Evolutionary conservation across 2,888 invertebrate genomes (phyloP).

Genomic region (Ennomos quercinarius): DNA sequence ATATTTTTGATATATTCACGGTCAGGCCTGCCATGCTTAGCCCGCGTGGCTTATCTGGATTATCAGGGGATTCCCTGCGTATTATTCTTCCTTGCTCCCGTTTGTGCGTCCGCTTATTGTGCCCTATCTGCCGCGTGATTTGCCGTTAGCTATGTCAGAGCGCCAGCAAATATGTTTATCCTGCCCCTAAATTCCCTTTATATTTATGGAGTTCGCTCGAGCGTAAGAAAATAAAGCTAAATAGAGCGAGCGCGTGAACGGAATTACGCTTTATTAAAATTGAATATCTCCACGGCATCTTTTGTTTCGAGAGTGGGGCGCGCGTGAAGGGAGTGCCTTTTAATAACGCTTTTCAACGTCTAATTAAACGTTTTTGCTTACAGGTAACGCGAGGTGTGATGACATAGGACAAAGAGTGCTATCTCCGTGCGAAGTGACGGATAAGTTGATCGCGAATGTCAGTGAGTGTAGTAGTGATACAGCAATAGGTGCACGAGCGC

Average conservation of each 20-base stretch:
- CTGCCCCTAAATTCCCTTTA: constrained; percentile 62
- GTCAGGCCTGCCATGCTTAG: constrained; percentile 79
- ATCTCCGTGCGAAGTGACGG: constrained; percentile 18
- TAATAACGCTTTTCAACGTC: constrained; percentile 56
- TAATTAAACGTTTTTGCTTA: constrained; percentile 48
- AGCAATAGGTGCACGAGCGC: constrained; percentile 44
- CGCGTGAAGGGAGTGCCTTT: constrained; percentile 56
- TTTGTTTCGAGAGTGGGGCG: constrained; percentile 55
- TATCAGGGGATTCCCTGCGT: constrained; percentile 73
- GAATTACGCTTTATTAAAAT: constrained; percentile 71
- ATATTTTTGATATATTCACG: constrained; percentile 82
- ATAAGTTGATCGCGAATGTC: constrained; percentile 38
- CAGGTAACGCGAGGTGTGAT: constrained; percentile 62
- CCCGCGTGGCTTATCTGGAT: constrained; percentile 82
- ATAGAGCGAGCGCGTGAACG: constrained; percentile 54
- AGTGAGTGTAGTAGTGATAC: constrained; percentile 41
- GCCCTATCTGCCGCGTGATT: constrained; percentile 69
- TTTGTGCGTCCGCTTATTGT: constrained; percentile 75
- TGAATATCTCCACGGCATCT: constrained; percentile 64
- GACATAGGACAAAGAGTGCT: constrained; percentile 44
- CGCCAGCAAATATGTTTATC: constrained; percentile 70
- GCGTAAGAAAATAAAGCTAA: constrained; percentile 59
- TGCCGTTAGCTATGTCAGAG: constrained; percentile 49
- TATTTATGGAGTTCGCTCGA: constrained; percentile 61
- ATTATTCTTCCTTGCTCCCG: constrained; percentile 75